phyloP scores from a whole-genome alignment of 2,113 vertebrate species.

The Dromiciops gliroides region DNA sequence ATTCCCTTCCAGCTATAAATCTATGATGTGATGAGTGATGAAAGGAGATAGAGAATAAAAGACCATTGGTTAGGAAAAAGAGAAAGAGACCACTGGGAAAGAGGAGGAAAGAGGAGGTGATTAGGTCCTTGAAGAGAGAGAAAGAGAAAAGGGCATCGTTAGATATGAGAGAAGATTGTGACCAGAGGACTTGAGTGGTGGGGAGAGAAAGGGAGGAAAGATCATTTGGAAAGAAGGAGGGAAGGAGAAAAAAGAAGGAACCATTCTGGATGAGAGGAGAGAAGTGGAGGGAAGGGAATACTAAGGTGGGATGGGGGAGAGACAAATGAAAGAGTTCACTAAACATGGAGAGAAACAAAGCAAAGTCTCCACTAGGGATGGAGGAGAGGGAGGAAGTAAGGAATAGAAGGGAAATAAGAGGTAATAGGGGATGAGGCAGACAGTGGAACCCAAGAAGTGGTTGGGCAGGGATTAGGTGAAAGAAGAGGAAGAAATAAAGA shows the following conservation, averaged over 20 bases:
- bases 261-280: neutral
- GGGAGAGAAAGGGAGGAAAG: no score
- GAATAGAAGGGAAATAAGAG: no score
- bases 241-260: neutral
- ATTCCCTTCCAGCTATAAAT: no score
- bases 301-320: conserved; percentile 3
- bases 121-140: neutral
- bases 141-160: no score
- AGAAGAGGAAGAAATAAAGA: neutral
- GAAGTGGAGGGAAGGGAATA: neutral
- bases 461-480: neutral
- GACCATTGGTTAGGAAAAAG: no score
- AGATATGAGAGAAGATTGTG: neutral
- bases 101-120: neutral
- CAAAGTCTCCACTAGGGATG: neutral
- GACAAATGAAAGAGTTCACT: neutral
- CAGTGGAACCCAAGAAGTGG: neutral
- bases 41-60: no score
- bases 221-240: neutral
- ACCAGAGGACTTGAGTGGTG: neutral
- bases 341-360: neutral
- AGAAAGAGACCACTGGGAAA: no score
- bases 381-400: neutral
- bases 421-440: neutral
- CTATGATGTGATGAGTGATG: no score